These are phyloP conservation scores for Blastomussa wellsi DNA, from an alignment of 92 coral and sea anemone genomes.

Conservation along the genomic window DNA sequence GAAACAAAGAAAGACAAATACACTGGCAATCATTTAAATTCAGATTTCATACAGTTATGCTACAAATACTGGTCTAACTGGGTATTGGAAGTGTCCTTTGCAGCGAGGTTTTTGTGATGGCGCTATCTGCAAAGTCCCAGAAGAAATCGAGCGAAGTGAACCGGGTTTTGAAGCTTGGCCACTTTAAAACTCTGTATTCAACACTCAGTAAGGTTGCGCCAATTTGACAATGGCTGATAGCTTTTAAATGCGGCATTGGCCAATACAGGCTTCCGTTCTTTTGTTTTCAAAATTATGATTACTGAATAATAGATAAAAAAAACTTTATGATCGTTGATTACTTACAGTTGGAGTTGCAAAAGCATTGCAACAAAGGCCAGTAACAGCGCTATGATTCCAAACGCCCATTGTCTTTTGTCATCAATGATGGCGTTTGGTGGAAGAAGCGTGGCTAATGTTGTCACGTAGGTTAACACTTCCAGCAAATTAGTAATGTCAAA, in stretches of 20 bases:
- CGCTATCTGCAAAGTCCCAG: not conserved
- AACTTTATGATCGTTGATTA: not conserved
- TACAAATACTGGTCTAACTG: not conserved
- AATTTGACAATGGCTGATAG: too few relatives aligned
- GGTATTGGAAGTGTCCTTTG: not conserved
- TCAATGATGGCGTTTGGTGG: not conserved
- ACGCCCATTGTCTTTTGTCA: conserved; percentile 22
- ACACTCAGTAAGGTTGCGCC: too few relatives aligned
- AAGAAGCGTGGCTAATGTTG: conserved; percentile 46
- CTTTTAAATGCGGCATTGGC: too few relatives aligned
- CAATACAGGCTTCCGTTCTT: too few relatives aligned
- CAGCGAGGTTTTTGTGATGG: too few relatives aligned
- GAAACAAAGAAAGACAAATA: conserved; percentile 9
- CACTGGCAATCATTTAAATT: not conserved
- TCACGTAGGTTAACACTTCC: conserved; percentile 66
- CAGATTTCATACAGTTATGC: too few relatives aligned
- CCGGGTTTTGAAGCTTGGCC: not conserved
- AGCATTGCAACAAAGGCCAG: conserved; percentile 65
- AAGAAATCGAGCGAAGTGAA: not conserved
- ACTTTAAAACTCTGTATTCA: too few relatives aligned
- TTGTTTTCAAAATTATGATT: too few relatives aligned
- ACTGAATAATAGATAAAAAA: not conserved
- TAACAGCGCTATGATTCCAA: conserved; percentile 51
- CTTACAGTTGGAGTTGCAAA: conserved; percentile 72
- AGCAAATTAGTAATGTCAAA: conserved; percentile 69